Conservation (phyloP, 2,797 vertebrate species). For the Vultur gryphus region DNA sequence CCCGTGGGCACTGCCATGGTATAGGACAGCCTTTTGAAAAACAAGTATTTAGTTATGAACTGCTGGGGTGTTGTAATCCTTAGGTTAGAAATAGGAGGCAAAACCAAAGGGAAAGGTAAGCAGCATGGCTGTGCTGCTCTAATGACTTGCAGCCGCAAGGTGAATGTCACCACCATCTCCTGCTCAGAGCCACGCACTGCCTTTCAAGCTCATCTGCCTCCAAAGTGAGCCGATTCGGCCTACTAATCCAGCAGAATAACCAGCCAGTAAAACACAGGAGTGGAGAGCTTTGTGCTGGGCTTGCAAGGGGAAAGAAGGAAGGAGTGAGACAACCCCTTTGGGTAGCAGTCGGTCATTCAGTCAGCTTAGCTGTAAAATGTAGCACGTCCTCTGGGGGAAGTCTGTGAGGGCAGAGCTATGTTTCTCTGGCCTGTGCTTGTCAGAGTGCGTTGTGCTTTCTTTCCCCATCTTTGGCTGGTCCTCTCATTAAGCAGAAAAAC, state of each 20-base stretch:
- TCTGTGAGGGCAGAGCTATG: neutral
- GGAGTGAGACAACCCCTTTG: neutral
- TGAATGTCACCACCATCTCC: neutral
- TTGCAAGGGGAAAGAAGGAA: neutral
- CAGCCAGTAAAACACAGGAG: neutral
- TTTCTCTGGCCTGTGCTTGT: neutral
- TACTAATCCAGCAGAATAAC: neutral
- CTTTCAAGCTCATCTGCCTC: neutral
- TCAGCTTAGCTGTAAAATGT: neutral
- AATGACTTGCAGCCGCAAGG: fast-evolving
- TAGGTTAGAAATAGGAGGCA: neutral
- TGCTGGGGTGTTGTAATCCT: neutral
- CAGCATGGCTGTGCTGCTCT: neutral
- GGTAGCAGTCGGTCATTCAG: neutral
- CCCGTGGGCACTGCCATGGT: neutral
- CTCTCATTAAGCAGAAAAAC: neutral
- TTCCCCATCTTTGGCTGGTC: neutral
- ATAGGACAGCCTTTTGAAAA: neutral
- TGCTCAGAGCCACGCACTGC: neutral
- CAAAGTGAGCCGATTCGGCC: neutral
- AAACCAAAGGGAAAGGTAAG: neutral
- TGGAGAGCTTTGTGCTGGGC: neutral
- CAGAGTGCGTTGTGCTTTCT: neutral
- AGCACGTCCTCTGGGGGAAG: neutral
- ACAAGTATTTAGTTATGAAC: neutral